phyloP scores from a whole-genome alignment of 1,140 invertebrate species.

The Epicauta chinensis region DNA sequence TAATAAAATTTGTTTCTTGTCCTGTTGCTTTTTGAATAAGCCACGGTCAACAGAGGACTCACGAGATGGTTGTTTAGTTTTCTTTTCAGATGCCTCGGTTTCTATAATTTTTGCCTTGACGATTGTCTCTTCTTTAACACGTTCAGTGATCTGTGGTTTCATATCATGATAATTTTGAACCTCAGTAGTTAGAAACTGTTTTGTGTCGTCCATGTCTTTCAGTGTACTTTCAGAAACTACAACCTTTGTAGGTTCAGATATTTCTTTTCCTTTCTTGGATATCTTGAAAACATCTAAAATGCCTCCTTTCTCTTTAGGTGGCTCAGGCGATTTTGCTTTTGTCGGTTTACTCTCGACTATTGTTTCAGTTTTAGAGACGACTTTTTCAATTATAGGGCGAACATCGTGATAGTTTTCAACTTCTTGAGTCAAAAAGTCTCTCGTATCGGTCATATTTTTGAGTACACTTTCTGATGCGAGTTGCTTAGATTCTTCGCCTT shows the following conservation, averaged over 20 bases:
- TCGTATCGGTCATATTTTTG: constrained; percentile 10
- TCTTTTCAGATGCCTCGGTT: not conserved
- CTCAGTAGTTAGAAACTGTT: constrained; percentile 8
- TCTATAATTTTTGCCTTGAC: constrained; percentile 2
- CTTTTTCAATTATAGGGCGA: not conserved
- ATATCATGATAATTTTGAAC: constrained; percentile 14
- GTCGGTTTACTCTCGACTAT: no score
- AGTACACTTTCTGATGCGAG: not conserved
- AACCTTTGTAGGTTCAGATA: not conserved
- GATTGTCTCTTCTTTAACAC: not conserved
- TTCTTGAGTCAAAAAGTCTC: constrained; percentile 19
- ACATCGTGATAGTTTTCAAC: constrained; percentile 21
- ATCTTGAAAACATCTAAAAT: no score
- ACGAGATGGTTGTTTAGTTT: not conserved
- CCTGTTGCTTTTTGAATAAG: constrained; percentile 12
- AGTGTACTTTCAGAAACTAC: not conserved
- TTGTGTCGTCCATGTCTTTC: not conserved
- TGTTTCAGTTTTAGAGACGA: no score
- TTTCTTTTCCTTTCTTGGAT: not conserved
- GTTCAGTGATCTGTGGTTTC: constrained; percentile 3
- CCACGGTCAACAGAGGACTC: not conserved
- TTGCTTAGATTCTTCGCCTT: constrained; percentile 22
- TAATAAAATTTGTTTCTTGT: not conserved
- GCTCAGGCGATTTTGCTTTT: no score
- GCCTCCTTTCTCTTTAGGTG: not conserved